Conservation (phyloP, 2,113 vertebrate genomes). For the Neodontobutis hainanensis region DNA sequence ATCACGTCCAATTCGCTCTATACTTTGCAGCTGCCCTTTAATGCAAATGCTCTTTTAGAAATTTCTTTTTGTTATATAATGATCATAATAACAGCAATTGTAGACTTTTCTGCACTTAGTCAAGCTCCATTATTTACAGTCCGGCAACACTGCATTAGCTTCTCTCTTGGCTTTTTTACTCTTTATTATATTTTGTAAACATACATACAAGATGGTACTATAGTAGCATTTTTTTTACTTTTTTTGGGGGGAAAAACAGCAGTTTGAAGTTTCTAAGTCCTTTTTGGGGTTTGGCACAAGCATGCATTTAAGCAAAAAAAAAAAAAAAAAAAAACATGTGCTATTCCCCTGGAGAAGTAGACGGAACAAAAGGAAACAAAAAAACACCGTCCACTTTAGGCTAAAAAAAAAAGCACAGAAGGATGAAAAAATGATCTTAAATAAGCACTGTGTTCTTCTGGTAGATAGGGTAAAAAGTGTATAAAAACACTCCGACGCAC, state of each 20-base stretch:
- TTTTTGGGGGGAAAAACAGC: constrained; percentile 5
- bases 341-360: constrained; percentile 28
- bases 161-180: background rate
- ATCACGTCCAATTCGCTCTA: constrained; percentile 39
- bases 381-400: constrained; percentile 29
- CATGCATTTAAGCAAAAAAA: constrained; percentile 13
- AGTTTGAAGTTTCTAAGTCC: constrained; percentile 43
- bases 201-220: background rate
- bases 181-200: background rate
- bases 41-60: constrained; percentile 57
- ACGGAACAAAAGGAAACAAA: constrained; percentile 32
- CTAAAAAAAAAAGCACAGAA: constrained; percentile 35
- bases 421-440: constrained; percentile 41
- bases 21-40: constrained; percentile 53
- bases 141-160: constrained; percentile 16
- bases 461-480: constrained; percentile 23
- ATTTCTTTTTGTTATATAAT: constrained; percentile 22
- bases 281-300: constrained; percentile 15
- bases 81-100: constrained; percentile 31
- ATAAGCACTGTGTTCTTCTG: constrained; percentile 46
- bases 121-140: constrained; percentile 22
- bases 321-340: constrained; percentile 27
- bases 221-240: background rate
- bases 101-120: constrained; percentile 1
- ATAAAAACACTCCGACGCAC: constrained; percentile 41